Evolutionary conservation across 2,888 invertebrate species (phyloP), one percentile per base, ranked within the genome.

Genomic region (Cyclophora punctaria): DNA sequence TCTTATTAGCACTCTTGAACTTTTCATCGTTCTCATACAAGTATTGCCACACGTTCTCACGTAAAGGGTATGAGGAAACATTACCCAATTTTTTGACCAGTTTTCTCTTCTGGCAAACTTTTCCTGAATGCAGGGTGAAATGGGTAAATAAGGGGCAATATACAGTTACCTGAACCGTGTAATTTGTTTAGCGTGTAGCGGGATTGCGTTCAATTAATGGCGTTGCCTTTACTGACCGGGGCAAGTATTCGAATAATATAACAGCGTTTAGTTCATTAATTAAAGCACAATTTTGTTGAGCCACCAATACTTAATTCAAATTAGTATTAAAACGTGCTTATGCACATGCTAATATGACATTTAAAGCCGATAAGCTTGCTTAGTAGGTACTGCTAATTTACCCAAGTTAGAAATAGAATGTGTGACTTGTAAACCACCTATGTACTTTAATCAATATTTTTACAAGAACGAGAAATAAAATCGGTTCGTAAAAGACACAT

Each of bases 1-100:
- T 60, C 67, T 71, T 67, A 62, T 59, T 58, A 53, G 49, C 50
- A 53, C 60, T 59, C 59, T 66, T 64, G 56, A 70, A 71, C 60
- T 75, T 73, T 63, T 55, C 64, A 48, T 53, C 61, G 47, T 70
- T 67, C 62, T 77, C 76, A 60, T 77, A 66, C 41, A 78, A 70
- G 69, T 80, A 79, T 65, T 83, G 80, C 78, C 80, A 79, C 65
- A 80, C 78, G 75, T 80, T 80, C 64, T 72, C 73, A 48, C 78
- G 77, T 63, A 75, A 62, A 56, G 78, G 78, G 66, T 77, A 75
- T 60, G 71, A 71, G 55, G 82, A 81, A 68, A 77, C 64, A 73
- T 74, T 71, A 77, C 78, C 75, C 77, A 73, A 20, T 52, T 70
- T 64, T 49, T 69, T 63, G 56, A 70, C 58, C 56, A 67, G 70